Base-by-base conservation (phyloP, 2,888 invertebrate genomes). In the Drosophila differens region DNA sequence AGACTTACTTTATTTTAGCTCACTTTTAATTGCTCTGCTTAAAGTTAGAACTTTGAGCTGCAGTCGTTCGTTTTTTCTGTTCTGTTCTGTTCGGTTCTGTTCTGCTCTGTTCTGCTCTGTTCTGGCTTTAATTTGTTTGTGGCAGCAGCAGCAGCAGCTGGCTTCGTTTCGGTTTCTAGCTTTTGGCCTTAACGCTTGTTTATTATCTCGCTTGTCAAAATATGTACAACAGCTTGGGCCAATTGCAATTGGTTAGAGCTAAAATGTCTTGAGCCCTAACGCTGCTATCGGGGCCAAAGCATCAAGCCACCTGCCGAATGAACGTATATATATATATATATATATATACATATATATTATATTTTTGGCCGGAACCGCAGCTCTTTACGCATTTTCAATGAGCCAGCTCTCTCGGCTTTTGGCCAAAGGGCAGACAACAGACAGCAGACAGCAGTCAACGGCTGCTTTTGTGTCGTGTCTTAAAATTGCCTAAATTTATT, bases 241-340 rank as follows among this genome's bases (percentile, higher is more conserved):
- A 65, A 69, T 64, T 64, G 64, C 75, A 81, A 80, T 53, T 68
- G 79, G 78, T 63, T 79, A 59, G 75, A 59, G 75, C 55, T 59
- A 55, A 53, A 55, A 55, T 33, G 25, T 58, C 57, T 74, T 58
- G 57, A 47, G 44, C 54, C 70, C 89, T 80, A 85, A 78, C 73
- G 79, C 75, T 79, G 79, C 79, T 79, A 82, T 82, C 81, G 62
- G 53, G 70, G 52, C 65, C 53, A 67, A 76, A 65, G 79, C 76
- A 90, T 90, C 90, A 90, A 72, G 89, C 88, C 90, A 85, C 85
- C 90, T 85, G 85, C 90, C 69, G 33, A 81, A 71, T 65, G 68
- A 32, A 61, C 60, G n/a, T 28, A 53, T 9, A 22, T 7, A 22
- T 14, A 14, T 14, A 22, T 22, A 16, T 22, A 47, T 0, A 9